Base-by-base conservation (phyloP, 2,797 vertebrate species). In the Holocentrus rufus region DNA sequence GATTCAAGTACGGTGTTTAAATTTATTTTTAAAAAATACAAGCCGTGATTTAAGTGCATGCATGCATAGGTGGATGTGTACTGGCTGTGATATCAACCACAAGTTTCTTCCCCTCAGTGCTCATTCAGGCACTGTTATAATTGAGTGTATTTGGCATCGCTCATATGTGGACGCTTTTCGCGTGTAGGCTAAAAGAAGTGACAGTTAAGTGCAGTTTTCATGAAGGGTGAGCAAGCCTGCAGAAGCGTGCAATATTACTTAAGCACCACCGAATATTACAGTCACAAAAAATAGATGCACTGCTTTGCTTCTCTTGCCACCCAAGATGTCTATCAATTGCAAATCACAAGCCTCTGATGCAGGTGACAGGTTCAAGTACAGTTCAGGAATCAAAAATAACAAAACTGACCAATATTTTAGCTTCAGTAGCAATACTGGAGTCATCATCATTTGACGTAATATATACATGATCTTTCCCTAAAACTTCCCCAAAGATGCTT, bases 341-440 rank as follows among this genome's bases (percentile, higher is more conserved):
- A 65, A 78, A 65, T 76, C 0, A 61, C 58, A 83, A 81, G 74
- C 70, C 81, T 85, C 85, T 53, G 65, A 86, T 66, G 69, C 57
- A n/a, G n/a, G 76, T 68, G 15, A 67, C 9, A 50, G 9, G 60
- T 88, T 89, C 81, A 88, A 85, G 79, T 89, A 77, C 65, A 86
- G 85, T 55, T 90, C 76, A 89, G 87, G 85, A 90, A 87, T 87
- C 72, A 81, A 62, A 88, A 72, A 42, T 66, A 17, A 65, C 60
- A 36, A 82, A 88, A 85, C 69, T 70, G 83, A 84, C 65, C 75
- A 65, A 81, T 55, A 64, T 69, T 66, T 76, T 59, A 64, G 22
- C 67, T 80, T 78, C 69, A 74, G 60, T 76, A 73, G 65, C 57
- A 65, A 77, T 7, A 70, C 52, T 56, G 58, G 62, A 65, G 61